These are phyloP conservation scores for Siniperca scherzeri DNA, from an alignment of 2,797 vertebrate genomes.

Conservation along the genomic window DNA sequence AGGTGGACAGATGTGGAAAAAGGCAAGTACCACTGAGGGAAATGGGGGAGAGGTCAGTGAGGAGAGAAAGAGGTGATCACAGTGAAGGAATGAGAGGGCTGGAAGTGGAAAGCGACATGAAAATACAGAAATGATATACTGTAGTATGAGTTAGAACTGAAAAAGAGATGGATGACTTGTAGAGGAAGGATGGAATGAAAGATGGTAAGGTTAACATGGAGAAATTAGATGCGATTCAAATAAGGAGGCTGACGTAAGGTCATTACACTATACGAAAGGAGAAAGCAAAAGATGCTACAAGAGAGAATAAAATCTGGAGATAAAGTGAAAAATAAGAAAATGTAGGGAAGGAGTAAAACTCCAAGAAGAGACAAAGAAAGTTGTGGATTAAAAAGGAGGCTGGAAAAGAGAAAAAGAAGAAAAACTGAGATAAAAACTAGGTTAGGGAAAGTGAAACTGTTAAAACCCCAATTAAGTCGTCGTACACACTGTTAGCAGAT, in stretches of 20 bases:
- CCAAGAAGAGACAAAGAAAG: conserved; percentile 4
- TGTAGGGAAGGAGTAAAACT: neutral
- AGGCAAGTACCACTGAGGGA: conserved; percentile 48
- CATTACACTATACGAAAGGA: neutral
- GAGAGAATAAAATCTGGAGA: neutral
- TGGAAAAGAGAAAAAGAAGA: conserved; percentile 4
- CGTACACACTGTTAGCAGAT: conserved; percentile 27
- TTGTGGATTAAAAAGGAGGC: conserved; percentile 1
- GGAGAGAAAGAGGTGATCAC: conserved; percentile 40
- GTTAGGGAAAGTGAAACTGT: conserved; percentile 48
- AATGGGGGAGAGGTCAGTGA: conserved; percentile 48
- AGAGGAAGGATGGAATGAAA: conserved; percentile 6
- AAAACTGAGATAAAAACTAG: conserved; percentile 34
- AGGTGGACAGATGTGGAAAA: conserved; percentile 73
- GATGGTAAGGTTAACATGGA: neutral
- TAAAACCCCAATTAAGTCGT: conserved; percentile 57
- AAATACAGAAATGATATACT: conserved; percentile 29
- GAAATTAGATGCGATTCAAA: conserved; percentile 9
- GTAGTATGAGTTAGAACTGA: conserved; percentile 3
- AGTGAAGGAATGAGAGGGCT: conserved; percentile 41
- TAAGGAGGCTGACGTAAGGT: neutral
- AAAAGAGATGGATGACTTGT: conserved; percentile 30
- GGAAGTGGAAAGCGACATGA: conserved; percentile 29
- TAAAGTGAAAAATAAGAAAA: conserved; percentile 1
- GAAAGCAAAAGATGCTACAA: neutral